Percentiles rank a stretch among this genome's conserved stretches.
Conservation (phyloP, 2,888 invertebrate genomes). For the Bursaphelenchus okinawaensis region DNA sequence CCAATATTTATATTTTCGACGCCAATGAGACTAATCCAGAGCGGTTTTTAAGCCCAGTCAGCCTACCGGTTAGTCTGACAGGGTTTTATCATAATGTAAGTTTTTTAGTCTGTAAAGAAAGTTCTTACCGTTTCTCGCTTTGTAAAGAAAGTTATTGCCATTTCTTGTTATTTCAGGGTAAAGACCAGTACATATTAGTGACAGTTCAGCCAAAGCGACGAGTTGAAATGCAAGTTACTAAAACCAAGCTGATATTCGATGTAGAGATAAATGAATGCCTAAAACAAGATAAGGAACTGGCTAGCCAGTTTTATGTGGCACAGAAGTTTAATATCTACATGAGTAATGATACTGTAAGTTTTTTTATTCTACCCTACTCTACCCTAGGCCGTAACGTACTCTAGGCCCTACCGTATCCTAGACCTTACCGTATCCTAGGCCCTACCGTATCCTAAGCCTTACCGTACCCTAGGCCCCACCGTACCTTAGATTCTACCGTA, state of each 20-base stretch:
- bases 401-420: too few species aligned
- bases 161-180: too few species aligned
- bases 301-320: background rate
- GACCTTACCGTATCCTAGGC: too few species aligned
- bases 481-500: too few species aligned
- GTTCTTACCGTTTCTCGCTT: too few species aligned
- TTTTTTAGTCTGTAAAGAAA: too few species aligned
- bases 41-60: background rate
- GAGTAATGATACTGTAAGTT: background rate
- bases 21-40: slow-evolving; percentile 1
- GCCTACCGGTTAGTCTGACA: slow-evolving; percentile 1
- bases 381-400: background rate
- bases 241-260: background rate
- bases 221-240: background rate
- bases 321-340: background rate
- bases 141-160: too few species aligned
- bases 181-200: background rate
- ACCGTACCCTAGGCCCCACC: too few species aligned
- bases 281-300: background rate
- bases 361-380: too few species aligned
- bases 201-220: background rate
- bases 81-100: slow-evolving; percentile 1
- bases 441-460: too few species aligned
- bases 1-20: background rate
- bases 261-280: background rate